Evolutionary conservation across 2,888 invertebrate species (phyloP), one percentile per base, ranked within the genome.

Genomic region (Raillietiella orientalis): DNA sequence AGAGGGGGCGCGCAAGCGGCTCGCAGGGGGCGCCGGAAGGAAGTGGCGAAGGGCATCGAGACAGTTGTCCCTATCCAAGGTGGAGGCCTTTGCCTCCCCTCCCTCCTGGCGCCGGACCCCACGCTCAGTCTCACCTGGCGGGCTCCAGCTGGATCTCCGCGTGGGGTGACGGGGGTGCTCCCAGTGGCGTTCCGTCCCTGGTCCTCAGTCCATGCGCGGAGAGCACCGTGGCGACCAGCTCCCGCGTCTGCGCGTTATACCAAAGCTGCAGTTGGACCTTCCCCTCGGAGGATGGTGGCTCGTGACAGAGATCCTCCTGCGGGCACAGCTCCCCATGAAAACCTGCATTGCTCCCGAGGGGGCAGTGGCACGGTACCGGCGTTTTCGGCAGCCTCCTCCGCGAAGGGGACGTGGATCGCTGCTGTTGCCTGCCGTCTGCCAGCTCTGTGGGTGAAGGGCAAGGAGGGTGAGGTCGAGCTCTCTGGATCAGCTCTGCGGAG

Each of bases 341-440:
- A 65, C 64, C 64, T 65, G 45, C 27, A 47, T 46, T 27, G 27
- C 25, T 24, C 27, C 9, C 12, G 20, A 6, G 22, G 10, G n/a
- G 16, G 17, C 8, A 5, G 17, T 8, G 16, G 21, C 16, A 27
- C 6, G 26, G 70, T 74, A 79, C 77, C 66, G 79, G 79, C 53
- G 79, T 79, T 64, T 77, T 77, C 51, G 79, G 79, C 55, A 82
- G 60, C 66, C 77, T 77, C 61, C 79, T 64, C 58, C 75, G 61
- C 38, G 77, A 72, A 42, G 75, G 74, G 44, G 74, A 74, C 38
- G 71, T 65, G 43, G 72, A 23, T 28, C 15, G 74, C 41, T n/a
- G n/a, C n/a, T n/a, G n/a, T n/a, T n/a, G n/a, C n/a, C n/a, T n/a
- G n/a, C n/a, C n/a, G n/a, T n/a, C n/a, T n/a, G n/a, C n/a, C n/a